Conservation (phyloP, 2,797 vertebrate species). For the Zalophus californianus region DNA sequence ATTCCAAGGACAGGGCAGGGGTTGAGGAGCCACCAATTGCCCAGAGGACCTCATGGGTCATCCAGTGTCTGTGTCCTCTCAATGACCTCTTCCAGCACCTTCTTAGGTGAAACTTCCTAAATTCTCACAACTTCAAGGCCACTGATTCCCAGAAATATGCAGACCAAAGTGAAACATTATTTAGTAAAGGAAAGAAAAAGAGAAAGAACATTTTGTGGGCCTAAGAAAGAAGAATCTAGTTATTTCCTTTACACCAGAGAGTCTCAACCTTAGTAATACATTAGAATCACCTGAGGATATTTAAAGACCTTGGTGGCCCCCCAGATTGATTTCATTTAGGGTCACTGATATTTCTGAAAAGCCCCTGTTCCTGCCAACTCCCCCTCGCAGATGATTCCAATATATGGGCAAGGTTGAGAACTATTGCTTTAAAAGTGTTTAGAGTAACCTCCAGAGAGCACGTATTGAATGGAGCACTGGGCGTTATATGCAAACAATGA, state of each 20-base stretch:
- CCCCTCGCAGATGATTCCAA: neutral
- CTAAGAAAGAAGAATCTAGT: neutral
- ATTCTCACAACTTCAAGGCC: neutral
- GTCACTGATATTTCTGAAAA: neutral
- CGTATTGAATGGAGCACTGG: too few relatives aligned
- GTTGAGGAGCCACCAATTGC: neutral
- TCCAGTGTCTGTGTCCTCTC: neutral
- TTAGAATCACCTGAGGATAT: neutral
- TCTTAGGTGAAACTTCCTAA: neutral
- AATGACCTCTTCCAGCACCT: neutral
- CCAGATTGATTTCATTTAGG: slow-evolving; percentile 4
- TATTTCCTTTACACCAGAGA: neutral
- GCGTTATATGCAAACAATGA: too few relatives aligned
- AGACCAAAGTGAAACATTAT: neutral
- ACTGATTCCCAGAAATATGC: neutral
- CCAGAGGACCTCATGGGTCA: neutral
- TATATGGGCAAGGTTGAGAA: neutral
- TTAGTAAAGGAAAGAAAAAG: neutral
- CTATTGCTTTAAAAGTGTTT: neutral
- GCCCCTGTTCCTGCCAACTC: neutral
- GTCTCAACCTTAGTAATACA: neutral
- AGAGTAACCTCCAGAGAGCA: neutral
- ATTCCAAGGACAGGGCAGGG: neutral
- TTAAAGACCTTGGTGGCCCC: neutral
- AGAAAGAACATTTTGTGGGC: neutral